Evolutionary conservation across 2,888 invertebrate genomes (phyloP), one percentile per base, ranked within the genome.

Genomic region (Automeris io): DNA sequence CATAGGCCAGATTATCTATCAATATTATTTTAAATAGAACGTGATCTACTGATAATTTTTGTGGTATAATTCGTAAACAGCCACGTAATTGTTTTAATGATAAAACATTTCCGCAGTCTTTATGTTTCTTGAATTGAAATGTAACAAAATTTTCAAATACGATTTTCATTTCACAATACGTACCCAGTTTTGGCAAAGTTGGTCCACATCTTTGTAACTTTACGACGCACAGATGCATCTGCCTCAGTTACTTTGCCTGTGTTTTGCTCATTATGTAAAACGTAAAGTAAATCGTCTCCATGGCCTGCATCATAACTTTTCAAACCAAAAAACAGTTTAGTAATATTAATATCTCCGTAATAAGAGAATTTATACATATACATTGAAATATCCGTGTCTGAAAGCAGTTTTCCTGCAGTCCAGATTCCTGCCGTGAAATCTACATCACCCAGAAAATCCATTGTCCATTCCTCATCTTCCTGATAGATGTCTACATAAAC

Each of bases 111-210:
- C 11, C 8, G n/a, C 9, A 1, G 25, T 11, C 2, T 18, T 24
- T 4, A 22, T 18, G 18, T 35, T 8, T 6, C 24, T 35, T 18
- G 18, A 25, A 37, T 29, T n/a, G n/a, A n/a, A 11, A 8, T 36
- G 6, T 16, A 36, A 32, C 38, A 34, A 18, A 21, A 18, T 23
- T 11, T 1, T 18, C 19, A 7, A 32, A 8, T 3, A 2, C 7
- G 5, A 8, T 4, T 5, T 8, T 22, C n/a, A 18, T 31, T 29
- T 21, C 9, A 8, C 9, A 11, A 11, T 25, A 49, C 57, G 46
- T 57, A 77, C 79, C 70, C 53, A 25, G 57, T 57, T 56, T 72
- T 79, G 2, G 70, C 72, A 42, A 77, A 71, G 42, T 70, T 52
- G 0, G 75, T 70, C 70, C 72, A 75, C 60, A 79, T 54, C 34